Evolutionary conservation across 1,140 invertebrate species (phyloP).

Genomic region (Thalassaphorura encarpata): DNA sequence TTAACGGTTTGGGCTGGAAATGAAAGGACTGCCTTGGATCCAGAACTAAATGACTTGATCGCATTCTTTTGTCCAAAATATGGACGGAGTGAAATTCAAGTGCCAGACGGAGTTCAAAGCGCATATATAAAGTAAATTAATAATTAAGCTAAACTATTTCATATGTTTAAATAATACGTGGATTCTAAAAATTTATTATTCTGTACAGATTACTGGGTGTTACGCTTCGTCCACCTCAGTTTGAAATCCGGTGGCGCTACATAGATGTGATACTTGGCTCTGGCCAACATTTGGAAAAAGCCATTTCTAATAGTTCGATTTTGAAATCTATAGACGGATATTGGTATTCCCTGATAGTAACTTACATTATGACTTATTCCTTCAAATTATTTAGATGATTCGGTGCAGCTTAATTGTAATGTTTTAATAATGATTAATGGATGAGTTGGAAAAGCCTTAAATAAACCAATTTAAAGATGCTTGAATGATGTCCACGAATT

Average conservation of each 20-base stretch:
- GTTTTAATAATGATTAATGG: too few species aligned
- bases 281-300: slow-evolving; percentile 7
- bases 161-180: not conserved
- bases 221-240: slow-evolving; percentile 26
- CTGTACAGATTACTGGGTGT: slow-evolving; percentile 25
- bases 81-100: slow-evolving; percentile 26
- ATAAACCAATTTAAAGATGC: too few species aligned
- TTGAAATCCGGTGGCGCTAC: slow-evolving; percentile 31
- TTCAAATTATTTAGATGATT: not conserved
- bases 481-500: too few species aligned
- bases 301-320: not conserved
- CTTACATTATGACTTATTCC: not conserved
- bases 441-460: too few species aligned
- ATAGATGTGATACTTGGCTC: slow-evolving; percentile 25
- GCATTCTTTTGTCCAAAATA: slow-evolving; percentile 25
- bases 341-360: not conserved
- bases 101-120: slow-evolving; percentile 28
- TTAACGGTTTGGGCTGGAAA: slow-evolving; percentile 26
- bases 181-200: not conserved
- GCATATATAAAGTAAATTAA: slow-evolving; percentile 30
- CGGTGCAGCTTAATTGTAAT: too few species aligned
- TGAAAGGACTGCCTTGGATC: slow-evolving; percentile 1
- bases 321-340: not conserved
- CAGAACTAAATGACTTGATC: slow-evolving; percentile 7
- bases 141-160: not conserved